These are phyloP conservation scores for Bos indicus DNA, from an alignment of 2,113 vertebrate genomes.

Conservation along the genomic window DNA sequence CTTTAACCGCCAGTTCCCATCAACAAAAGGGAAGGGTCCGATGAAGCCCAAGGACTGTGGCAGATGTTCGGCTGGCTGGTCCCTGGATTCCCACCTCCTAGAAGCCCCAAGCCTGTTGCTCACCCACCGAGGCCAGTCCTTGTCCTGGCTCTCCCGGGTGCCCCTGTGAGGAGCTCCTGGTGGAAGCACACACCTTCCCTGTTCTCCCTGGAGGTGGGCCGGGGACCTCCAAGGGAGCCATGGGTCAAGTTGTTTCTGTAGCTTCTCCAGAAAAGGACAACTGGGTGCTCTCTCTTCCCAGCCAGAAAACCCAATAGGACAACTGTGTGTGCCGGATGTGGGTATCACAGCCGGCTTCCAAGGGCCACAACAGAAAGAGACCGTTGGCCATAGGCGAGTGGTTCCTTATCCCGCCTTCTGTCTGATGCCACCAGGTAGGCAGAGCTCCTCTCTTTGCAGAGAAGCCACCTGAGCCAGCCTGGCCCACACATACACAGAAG, in stretches of 20 bases:
- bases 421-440: too few relatives aligned
- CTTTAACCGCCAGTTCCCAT: accelerated
- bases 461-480: not conserved
- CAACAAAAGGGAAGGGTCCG: not conserved
- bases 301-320: not conserved
- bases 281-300: constrained; percentile 31
- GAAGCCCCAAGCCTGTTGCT: not conserved
- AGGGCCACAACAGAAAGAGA: not conserved
- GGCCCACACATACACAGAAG: not conserved
- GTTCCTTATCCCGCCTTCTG: not conserved
- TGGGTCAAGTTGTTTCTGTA: not conserved
- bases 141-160: not conserved
- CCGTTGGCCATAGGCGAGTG: accelerated
- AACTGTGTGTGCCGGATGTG: accelerated
- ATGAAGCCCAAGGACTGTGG: not conserved
- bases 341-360: not conserved
- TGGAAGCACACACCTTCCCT: not conserved
- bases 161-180: not conserved
- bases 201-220: not conserved
- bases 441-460: not conserved
- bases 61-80: not conserved
- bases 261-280: not conserved
- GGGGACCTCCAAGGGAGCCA: not conserved
- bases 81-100: not conserved
- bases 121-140: not conserved